These are phyloP conservation scores for Pelvicachromis taeniatus DNA, from an alignment of 2,113 vertebrate species.

Conservation along the genomic window DNA sequence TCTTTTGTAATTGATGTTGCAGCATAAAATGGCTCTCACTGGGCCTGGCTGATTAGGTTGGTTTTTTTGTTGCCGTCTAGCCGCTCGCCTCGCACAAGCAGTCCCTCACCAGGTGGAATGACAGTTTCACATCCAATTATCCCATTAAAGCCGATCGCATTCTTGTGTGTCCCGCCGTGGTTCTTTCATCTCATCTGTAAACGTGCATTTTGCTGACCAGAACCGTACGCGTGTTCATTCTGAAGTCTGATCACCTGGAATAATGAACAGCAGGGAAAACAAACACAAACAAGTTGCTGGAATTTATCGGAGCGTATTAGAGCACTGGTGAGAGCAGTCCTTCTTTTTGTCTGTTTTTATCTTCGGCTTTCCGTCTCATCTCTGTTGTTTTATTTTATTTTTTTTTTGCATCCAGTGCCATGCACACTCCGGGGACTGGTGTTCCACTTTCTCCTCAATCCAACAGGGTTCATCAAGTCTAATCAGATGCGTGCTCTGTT, in stretches of 20 bases:
- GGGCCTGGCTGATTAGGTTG: constrained; percentile 57
- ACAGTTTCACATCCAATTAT: constrained; percentile 61
- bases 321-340: neutral
- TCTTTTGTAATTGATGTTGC: constrained; percentile 68
- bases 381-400: constrained; percentile 8
- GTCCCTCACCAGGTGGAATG: constrained; percentile 49
- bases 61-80: constrained; percentile 45
- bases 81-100: constrained; percentile 20
- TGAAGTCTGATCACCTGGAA: neutral
- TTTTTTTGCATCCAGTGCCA: constrained; percentile 1
- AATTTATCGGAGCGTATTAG: neutral
- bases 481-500: constrained; percentile 33
- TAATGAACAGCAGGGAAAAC: neutral
- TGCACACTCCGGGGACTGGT: constrained; percentile 14
- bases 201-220: neutral
- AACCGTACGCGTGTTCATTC: neutral
- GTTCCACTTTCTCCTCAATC: constrained; percentile 38
- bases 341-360: neutral
- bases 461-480: constrained; percentile 39
- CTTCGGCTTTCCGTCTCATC: neutral
- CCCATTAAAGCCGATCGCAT: constrained; percentile 26
- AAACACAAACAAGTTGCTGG: neutral
- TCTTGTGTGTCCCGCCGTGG: neutral
- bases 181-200: neutral
- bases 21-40: constrained; percentile 63